Percentiles rank a stretch among this genome's conserved stretches.
These are phyloP conservation scores for Psettodes erumei DNA, from an alignment of 2,113 vertebrate species.

Conservation along the genomic window DNA sequence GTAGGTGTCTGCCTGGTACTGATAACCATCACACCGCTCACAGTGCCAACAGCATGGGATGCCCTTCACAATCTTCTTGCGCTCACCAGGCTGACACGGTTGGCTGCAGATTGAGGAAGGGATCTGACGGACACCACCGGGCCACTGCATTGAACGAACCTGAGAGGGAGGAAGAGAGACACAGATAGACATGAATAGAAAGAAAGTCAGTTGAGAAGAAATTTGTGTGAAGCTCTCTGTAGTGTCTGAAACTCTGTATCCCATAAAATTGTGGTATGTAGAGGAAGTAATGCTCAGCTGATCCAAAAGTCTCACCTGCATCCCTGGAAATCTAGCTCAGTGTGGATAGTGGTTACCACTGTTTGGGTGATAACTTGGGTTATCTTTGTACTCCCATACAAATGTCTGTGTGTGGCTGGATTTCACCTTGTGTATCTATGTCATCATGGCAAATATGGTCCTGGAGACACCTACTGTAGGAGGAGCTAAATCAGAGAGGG, in stretches of 20 bases:
- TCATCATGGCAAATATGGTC: too few relatives aligned
- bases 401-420: too few relatives aligned
- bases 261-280: neutral
- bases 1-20: slow-evolving; percentile 83
- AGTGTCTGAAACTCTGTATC: too few relatives aligned
- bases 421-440: too few relatives aligned
- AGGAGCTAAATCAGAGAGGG: too few relatives aligned
- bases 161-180: slow-evolving; percentile 34
- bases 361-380: slow-evolving; percentile 8
- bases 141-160: slow-evolving; percentile 83
- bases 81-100: slow-evolving; percentile 79
- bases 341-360: neutral
- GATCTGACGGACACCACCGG: slow-evolving; percentile 75
- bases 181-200: neutral
- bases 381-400: neutral
- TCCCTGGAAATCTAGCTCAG: slow-evolving; percentile 39
- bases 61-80: slow-evolving; percentile 84
- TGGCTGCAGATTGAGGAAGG: slow-evolving; percentile 84
- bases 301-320: slow-evolving; percentile 19
- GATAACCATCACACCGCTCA: slow-evolving; percentile 84
- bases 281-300: slow-evolving; percentile 43
- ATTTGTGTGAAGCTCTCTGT: neutral
- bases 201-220: slow-evolving; percentile 4
- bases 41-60: slow-evolving; percentile 86
- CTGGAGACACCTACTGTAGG: too few relatives aligned